Percentiles rank a stretch among this genome's conserved stretches.
Conservation (phyloP, 2,113 vertebrate genomes). For the Pantherophis guttatus region DNA sequence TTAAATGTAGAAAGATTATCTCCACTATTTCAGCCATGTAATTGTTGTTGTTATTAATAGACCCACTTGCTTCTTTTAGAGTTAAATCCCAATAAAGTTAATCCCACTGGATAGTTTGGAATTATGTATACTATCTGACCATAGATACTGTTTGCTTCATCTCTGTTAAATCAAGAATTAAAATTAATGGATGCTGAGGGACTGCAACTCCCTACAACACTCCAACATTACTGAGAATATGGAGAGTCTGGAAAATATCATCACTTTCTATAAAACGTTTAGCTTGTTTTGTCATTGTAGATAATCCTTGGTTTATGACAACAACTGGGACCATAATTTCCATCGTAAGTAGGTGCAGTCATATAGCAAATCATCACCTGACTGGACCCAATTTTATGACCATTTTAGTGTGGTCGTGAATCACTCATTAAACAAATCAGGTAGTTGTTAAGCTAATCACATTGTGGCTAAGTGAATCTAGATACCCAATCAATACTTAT, state of each 20-base stretch:
- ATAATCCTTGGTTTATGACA: background rate
- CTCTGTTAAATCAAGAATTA: background rate
- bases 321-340: background rate
- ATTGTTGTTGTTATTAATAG: background rate
- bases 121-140: background rate
- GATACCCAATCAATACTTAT: background rate
- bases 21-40: background rate
- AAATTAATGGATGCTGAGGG: background rate
- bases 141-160: background rate
- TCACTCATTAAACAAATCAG: background rate
- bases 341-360: background rate
- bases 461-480: background rate
- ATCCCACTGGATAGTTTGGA: background rate
- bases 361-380: background rate
- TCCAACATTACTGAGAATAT: background rate
- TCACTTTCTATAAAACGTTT: background rate
- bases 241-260: background rate
- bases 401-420: background rate
- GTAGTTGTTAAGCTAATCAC: background rate
- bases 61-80: background rate
- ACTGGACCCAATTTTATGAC: background rate
- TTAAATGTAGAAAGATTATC: background rate
- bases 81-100: background rate
- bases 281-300: background rate
- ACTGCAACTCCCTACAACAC: background rate